Percentiles rank a stretch among this genome's conserved stretches.
Evolutionary conservation across 1,140 invertebrate species (phyloP).

Genomic region (Campoletis sonorensis): DNA sequence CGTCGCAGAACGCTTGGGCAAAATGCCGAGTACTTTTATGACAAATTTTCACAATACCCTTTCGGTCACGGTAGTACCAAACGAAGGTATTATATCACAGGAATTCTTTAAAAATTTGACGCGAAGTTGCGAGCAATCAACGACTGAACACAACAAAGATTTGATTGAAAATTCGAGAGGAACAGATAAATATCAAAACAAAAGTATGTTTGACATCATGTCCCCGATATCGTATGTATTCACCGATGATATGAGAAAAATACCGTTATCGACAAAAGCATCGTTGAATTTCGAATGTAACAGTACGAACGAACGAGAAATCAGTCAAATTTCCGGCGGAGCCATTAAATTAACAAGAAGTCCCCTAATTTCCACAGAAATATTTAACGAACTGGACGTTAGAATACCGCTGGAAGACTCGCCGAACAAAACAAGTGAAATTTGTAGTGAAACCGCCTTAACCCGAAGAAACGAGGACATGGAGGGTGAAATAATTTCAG

Average conservation of each 20-base stretch:
- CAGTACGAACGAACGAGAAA: neutral
- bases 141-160: conserved; percentile 13
- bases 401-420: neutral
- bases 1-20: conserved; percentile 54
- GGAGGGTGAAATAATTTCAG: neutral
- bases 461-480: neutral
- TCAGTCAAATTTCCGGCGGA: too few species aligned
- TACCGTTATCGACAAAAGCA: neutral
- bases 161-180: conserved; percentile 43
- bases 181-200: conserved; percentile 30
- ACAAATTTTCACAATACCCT: conserved; percentile 57
- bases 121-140: conserved; percentile 46
- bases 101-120: conserved; percentile 60
- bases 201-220: conserved; percentile 34
- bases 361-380: neutral
- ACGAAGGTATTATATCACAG: conserved; percentile 58
- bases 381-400: conserved; percentile 1
- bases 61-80: conserved; percentile 63
- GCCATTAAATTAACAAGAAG: neutral
- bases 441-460: neutral
- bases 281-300: conserved; percentile 7
- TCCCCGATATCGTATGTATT: conserved; percentile 18
- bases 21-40: conserved; percentile 55
- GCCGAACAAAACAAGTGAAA: neutral
- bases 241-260: conserved; percentile 26